phyloP scores from a whole-genome alignment of 1,140 invertebrate species.

The Patella vulgata region DNA sequence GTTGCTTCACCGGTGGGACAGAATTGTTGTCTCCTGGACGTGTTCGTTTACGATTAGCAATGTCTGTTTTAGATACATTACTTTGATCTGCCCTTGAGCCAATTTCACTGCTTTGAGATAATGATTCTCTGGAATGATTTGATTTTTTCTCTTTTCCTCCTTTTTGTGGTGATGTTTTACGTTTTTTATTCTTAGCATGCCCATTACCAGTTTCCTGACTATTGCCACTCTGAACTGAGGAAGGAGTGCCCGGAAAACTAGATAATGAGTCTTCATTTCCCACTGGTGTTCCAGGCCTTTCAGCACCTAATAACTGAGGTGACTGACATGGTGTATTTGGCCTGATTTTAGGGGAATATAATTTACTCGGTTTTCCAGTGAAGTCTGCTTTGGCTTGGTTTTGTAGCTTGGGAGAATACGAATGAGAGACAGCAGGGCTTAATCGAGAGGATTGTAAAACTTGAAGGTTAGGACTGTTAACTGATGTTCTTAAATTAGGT shows the following conservation, averaged over 20 bases:
- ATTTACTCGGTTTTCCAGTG: too few relatives aligned
- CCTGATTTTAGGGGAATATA: background rate
- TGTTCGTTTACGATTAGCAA: conserved; percentile 50
- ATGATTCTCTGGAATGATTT: conserved; percentile 43
- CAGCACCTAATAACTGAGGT: background rate
- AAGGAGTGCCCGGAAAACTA: too few relatives aligned
- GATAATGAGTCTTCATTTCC: too few relatives aligned
- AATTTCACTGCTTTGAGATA: conserved; percentile 30
- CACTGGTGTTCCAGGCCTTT: background rate
- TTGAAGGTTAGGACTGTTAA: conserved; percentile 2
- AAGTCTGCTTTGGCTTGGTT: too few relatives aligned
- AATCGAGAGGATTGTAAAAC: conserved; percentile 13
- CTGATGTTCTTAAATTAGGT: background rate
- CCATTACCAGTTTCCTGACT: too few relatives aligned
- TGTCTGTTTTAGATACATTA: conserved; percentile 53
- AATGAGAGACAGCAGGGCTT: background rate
- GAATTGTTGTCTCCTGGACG: conserved; percentile 24
- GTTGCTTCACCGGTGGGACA: conserved; percentile 1
- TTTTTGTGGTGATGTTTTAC: too few relatives aligned
- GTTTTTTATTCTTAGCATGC: too few relatives aligned
- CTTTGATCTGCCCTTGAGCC: conserved; percentile 40
- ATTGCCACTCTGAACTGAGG: too few relatives aligned
- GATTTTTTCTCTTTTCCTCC: conserved; percentile 15
- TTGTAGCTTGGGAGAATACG: conserved; percentile 19
- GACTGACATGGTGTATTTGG: conserved; percentile 21